These are phyloP conservation scores for Belgica antarctica DNA, from an alignment of 2,888 invertebrate species.

Conservation along the genomic window DNA sequence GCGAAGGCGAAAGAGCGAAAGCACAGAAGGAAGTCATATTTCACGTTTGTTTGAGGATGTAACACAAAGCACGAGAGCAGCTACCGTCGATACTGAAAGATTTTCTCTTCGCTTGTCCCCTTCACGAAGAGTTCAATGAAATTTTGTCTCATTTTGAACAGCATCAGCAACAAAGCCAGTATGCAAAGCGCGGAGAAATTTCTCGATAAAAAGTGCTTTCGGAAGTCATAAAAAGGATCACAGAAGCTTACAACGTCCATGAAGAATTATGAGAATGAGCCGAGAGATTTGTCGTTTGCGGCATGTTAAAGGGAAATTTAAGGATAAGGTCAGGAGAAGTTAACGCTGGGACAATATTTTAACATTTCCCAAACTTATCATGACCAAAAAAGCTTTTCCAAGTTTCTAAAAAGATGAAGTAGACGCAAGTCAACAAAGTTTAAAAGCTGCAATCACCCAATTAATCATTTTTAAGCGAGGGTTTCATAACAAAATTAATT, in stretches of 20 bases:
- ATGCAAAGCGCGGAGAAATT: not conserved
- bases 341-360: too few species aligned
- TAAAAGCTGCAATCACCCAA: too few species aligned
- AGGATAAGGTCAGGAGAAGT: too few species aligned
- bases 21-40: not conserved
- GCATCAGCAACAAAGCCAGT: not conserved
- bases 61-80: conserved; percentile 9
- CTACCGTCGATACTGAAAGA: too few species aligned
- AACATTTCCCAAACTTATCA: too few species aligned
- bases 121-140: conserved; percentile 22
- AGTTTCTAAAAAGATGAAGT: too few species aligned
- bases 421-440: too few species aligned
- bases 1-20: not conserved
- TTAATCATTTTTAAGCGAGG: too few species aligned
- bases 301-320: too few species aligned
- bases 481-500: too few species aligned
- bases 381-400: too few species aligned
- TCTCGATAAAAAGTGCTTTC: not conserved
- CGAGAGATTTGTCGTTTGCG: not conserved
- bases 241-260: not conserved
- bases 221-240: not conserved
- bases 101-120: not conserved
- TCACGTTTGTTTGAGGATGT: conserved; percentile 20
- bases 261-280: not conserved
- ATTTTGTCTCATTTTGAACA: conserved; percentile 1